These are phyloP conservation scores for Zootermopsis nevadensis DNA, from an alignment of 2,888 invertebrate species.

Conservation along the genomic window DNA sequence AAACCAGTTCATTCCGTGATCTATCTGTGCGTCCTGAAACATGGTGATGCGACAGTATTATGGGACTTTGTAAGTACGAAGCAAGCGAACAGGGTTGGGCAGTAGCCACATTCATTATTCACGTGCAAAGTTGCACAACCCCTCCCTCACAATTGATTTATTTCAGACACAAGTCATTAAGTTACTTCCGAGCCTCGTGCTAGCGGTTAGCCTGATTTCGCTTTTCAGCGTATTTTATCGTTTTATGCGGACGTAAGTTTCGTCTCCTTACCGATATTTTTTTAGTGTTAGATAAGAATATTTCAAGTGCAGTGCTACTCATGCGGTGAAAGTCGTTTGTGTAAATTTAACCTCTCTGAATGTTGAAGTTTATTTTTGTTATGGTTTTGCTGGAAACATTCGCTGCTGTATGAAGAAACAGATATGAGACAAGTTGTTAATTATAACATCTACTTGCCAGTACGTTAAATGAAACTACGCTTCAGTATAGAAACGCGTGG, in stretches of 20 bases:
- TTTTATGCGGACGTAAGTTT: background rate
- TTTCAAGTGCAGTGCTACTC: background rate
- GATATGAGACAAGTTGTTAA: no score
- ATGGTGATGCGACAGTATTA: conserved; percentile 15
- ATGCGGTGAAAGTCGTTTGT: background rate
- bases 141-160: background rate
- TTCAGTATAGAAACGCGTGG: no score
- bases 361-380: background rate
- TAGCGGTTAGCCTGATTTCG: background rate
- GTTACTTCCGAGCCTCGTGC: background rate
- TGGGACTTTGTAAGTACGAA: conserved; percentile 16
- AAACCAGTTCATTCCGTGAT: conserved; percentile 16
- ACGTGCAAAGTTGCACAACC: background rate
- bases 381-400: background rate
- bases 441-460: no score
- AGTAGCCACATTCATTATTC: background rate
- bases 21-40: background rate
- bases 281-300: background rate
- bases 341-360: background rate
- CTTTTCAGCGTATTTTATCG: background rate
- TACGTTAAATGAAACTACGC: no score
- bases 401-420: no score
- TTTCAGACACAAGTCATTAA: conserved; percentile 14
- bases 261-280: background rate
- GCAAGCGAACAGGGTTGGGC: conserved; percentile 4